phyloP scores from a whole-genome alignment of 2,113 vertebrate genomes.

The Apteryx owenii region DNA sequence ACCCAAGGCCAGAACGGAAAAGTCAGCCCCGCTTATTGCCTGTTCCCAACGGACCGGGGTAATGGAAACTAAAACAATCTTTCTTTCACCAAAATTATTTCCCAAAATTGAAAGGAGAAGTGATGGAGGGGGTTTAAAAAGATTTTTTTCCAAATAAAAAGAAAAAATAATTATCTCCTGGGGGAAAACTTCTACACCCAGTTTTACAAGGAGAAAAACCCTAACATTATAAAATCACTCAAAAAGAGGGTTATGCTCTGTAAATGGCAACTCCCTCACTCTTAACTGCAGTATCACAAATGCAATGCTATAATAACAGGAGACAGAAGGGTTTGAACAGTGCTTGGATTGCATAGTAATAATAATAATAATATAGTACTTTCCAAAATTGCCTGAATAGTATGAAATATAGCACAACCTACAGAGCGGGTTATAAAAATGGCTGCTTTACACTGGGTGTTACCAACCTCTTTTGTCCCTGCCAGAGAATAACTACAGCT shows the following conservation, averaged over 20 bases:
- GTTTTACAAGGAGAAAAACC: constrained; percentile 57
- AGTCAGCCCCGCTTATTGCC: neutral
- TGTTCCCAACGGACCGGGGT: neutral
- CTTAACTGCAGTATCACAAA: constrained; percentile 77
- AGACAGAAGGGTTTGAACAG: constrained; percentile 65
- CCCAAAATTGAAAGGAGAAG: constrained; percentile 26
- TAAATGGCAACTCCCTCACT: constrained; percentile 68
- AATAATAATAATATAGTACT: constrained; percentile 71
- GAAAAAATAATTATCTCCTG: constrained; percentile 23
- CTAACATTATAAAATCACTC: constrained; percentile 74
- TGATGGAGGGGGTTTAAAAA: constrained; percentile 45
- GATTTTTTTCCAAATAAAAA: constrained; percentile 49
- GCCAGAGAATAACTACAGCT: constrained; percentile 64
- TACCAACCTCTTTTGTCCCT: constrained; percentile 68
- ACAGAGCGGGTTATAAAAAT: constrained; percentile 70
- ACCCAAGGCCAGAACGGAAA: neutral
- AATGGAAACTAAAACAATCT: constrained; percentile 20
- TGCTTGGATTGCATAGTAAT: constrained; percentile 71
- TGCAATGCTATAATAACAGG: constrained; percentile 70
- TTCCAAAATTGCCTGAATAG: constrained; percentile 74
- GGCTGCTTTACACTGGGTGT: constrained; percentile 69
- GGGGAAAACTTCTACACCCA: constrained; percentile 29
- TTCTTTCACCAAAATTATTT: constrained; percentile 24
- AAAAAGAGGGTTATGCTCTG: constrained; percentile 66
- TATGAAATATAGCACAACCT: constrained; percentile 70